Base-by-base conservation (phyloP, 2,888 invertebrate genomes). In the Dysmachus trigonus region DNA sequence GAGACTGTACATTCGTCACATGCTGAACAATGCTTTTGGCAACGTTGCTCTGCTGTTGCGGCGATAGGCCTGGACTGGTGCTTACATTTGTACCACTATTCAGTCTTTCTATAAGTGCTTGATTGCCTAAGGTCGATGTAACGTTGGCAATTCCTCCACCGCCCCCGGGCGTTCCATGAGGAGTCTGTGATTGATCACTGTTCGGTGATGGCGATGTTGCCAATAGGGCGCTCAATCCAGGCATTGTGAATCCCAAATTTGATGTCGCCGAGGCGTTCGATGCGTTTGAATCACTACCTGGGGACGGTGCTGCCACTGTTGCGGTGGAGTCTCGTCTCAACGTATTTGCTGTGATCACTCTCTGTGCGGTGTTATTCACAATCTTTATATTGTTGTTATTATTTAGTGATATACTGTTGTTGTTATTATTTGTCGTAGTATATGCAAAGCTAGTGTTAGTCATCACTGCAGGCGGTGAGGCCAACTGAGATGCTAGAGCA, bases 181-280 rank as follows among this genome's bases (percentile, higher is more conserved):
- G 41, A 7, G 76, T 72, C 27, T 87, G 86, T 71, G 91, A 90
- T 86, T 92, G 92, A 88, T 92, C 92, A 30, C 90, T 91, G 22
- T 90, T 91, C 30, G 92, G 92, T 1, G 91, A 91, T 7, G 92
- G 90, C 22, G 92, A 90, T 51, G 91, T 94, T 85, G 94, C 94
- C 30, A 94, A 90, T 87, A 94, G 90, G 10, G 94, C 94, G 86
- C 93, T 94, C 72, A 94, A 91, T 81, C 93, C 93, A 73, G 94
- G 94, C 92, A 94, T 93, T 10, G 94, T 93, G 88, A 94, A 93
- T 82, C 94, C 94, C 35, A 93, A 90, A 86, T 92, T 92, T 30
- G 93, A 92, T 77, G 91, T 85, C 73, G 87, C 89, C 7, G 89
- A 89, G n/a, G 91, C 91, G 88, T 91, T 92, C 7, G 92, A 92